These are phyloP conservation scores for Ambastaia sidthimunki DNA, from an alignment of 2,797 vertebrate species.

Conservation along the genomic window DNA sequence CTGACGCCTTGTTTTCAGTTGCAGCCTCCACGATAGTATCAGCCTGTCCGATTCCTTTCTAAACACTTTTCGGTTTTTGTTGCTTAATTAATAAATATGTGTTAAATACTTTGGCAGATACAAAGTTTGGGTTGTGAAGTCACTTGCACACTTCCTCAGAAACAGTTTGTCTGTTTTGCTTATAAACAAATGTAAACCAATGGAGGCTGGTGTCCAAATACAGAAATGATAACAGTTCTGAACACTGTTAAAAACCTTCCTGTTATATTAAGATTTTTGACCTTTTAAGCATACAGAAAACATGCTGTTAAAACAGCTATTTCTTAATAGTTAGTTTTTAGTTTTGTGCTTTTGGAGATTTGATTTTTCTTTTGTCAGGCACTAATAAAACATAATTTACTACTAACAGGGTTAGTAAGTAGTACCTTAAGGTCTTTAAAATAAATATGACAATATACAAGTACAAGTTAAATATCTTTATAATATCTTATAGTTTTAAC, in stretches of 20 bases:
- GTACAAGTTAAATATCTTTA: not conserved
- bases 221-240: not conserved
- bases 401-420: not conserved
- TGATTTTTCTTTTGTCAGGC: not conserved
- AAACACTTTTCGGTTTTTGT: not conserved
- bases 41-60: not conserved
- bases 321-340: not conserved
- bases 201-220: not conserved
- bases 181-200: conserved; percentile 18
- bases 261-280: not conserved
- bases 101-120: not conserved
- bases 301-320: no score
- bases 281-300: not conserved
- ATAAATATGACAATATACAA: not conserved
- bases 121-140: not conserved
- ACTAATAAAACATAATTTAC: no score
- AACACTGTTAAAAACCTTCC: not conserved
- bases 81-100: not conserved
- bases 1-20: not conserved
- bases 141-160: not conserved
- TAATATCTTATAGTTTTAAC: not conserved
- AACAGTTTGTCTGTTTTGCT: conserved; percentile 23
- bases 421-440: not conserved
- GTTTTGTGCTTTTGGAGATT: not conserved
- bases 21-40: not conserved